Percentiles rank a stretch among this genome's conserved stretches.
These are phyloP conservation scores for Eupithecia insigniata DNA, from an alignment of 2,888 invertebrate genomes.

Conservation along the genomic window DNA sequence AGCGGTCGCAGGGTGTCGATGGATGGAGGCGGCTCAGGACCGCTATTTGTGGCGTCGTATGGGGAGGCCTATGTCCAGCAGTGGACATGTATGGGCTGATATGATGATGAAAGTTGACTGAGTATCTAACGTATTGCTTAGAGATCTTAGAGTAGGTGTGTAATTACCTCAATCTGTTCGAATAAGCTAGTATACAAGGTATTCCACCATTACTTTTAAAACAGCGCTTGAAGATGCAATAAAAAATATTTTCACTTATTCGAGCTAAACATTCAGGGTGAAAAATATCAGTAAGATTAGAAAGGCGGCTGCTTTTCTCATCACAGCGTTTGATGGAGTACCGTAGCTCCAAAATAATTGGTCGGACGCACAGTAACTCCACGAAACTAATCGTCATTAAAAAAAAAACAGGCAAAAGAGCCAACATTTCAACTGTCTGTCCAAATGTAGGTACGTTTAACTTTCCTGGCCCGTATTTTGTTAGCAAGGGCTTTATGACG, in stretches of 20 bases:
- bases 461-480: slow-evolving; percentile 35
- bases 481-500: slow-evolving; percentile 36
- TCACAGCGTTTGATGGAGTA: slow-evolving; percentile 58
- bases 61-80: too few species aligned
- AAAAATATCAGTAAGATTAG: slow-evolving; percentile 63
- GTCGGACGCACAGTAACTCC: slow-evolving; percentile 51
- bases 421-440: slow-evolving; percentile 29
- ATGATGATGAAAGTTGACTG: too few species aligned
- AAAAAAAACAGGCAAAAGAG: slow-evolving; percentile 28
- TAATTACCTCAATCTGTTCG: background rate
- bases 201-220: background rate
- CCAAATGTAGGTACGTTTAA: slow-evolving; percentile 24
- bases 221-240: background rate
- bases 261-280: slow-evolving; percentile 44
- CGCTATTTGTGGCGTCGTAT: too few species aligned
- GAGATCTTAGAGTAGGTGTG: background rate
- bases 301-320: slow-evolving; percentile 55
- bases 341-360: slow-evolving; percentile 64
- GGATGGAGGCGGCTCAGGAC: too few species aligned
- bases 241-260: too few species aligned
- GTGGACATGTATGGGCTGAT: too few species aligned
- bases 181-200: background rate
- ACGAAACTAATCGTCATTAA: slow-evolving; percentile 50
- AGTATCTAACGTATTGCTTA: background rate
- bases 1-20: too few species aligned